These are phyloP conservation scores for Tachina grossa DNA, from an alignment of 2,888 invertebrate species.

Conservation along the genomic window DNA sequence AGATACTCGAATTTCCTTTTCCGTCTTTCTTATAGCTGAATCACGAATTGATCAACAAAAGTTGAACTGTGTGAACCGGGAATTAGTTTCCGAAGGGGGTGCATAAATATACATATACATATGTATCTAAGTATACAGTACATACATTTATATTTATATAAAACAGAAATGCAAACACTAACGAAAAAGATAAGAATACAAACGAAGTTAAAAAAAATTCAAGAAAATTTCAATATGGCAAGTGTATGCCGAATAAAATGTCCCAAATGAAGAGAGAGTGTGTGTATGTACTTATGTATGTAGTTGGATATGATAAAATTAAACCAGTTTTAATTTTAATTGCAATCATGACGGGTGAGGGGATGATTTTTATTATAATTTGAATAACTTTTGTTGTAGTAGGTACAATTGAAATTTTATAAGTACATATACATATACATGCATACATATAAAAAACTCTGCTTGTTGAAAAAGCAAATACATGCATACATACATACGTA, in stretches of 20 bases:
- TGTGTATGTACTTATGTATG: neutral
- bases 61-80: too few species aligned
- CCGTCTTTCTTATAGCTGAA: too few species aligned
- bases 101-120: neutral
- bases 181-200: conserved; percentile 24
- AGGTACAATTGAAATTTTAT: conserved; percentile 7
- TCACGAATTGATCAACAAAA: too few species aligned
- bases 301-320: conserved; percentile 4
- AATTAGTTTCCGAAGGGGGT: too few species aligned
- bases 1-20: too few species aligned
- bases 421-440: too few species aligned
- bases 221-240: conserved; percentile 15
- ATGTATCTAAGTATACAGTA: neutral
- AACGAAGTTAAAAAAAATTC: conserved; percentile 8
- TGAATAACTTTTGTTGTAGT: conserved; percentile 40
- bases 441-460: neutral
- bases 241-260: conserved; percentile 9
- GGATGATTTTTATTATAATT: neutral
- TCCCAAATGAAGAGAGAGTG: neutral
- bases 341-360: neutral
- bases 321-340: conserved; percentile 62
- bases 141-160: neutral
- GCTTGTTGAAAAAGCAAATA: neutral
- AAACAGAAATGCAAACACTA: conserved; percentile 9
- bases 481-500: too few species aligned